Base-by-base conservation (phyloP, 2,113 vertebrate genomes). In the Oncorhynchus gorbuscha region DNA sequence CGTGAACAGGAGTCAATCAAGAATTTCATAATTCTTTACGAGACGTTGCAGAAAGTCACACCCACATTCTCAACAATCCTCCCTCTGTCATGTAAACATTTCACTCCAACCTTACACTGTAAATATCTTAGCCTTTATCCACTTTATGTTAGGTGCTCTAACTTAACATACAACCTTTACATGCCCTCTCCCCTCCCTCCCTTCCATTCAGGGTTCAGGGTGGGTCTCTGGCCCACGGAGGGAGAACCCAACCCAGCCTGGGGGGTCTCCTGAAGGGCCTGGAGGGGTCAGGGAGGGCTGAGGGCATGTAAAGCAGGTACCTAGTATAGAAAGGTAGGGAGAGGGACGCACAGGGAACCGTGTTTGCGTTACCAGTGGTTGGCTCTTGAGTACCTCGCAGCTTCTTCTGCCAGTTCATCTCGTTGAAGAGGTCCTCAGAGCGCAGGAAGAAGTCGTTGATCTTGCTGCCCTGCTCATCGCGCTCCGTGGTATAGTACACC, bases 391-490 rank as follows among this genome's bases (percentile, higher is more conserved):
- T 84, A 97, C 98, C 98, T 96, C 98, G 92, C 87, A 99, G 91
- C 78, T 99, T 99, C 95, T 99, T 99, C 89, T 99, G 98, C 98
- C 98, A 99, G 84, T 98, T 99, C 98, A 99, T 99, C 85, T 99
- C 98, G 24, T 97, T 99, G 79, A 99, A 99, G 78, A 99, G 97
- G 79, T 99, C 97, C 72, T 99, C 97, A 0, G 97, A 96, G 65
- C 97, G 94, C 87, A 99, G 89, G 91, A 99, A 99, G 91, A 99
- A 99, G 91, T 99, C 98, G 3, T 99, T 99, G 85, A 99, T 98
- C 88, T 99, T 99, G 92, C 98, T 99, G 88, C 98, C 98, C 79
- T 99, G 98, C 66, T 99, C 98, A 0, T 99, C 98, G 6, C 98
- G 90, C 91, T 99, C 98, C 0, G 98, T 99, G 69, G 96, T 98